Evolutionary conservation across 2,113 vertebrate species (phyloP).

Genomic region (Rafetus swinhoei): DNA sequence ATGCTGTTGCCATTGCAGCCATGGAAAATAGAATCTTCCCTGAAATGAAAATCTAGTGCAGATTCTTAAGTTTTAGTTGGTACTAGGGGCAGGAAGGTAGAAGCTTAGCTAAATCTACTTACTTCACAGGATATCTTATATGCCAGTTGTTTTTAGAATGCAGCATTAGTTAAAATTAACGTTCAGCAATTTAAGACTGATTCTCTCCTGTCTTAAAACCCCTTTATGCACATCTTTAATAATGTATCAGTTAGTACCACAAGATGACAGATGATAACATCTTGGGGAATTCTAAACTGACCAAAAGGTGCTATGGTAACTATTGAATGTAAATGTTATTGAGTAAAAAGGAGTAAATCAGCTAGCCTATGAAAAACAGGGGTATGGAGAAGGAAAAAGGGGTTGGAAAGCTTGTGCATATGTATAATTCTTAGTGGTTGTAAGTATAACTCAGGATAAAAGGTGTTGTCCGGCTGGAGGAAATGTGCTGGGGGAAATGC

Average conservation of each 20-base stretch:
- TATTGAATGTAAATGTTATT: no score
- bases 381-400: neutral
- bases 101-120: neutral
- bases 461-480: neutral
- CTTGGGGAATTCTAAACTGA: neutral
- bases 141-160: neutral
- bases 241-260: neutral
- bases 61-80: neutral
- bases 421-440: neutral
- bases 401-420: neutral
- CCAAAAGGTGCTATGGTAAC: neutral
- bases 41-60: conserved; percentile 34
- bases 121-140: neutral
- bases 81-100: neutral
- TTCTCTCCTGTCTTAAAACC: neutral
- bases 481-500: neutral
- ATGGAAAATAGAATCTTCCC: neutral
- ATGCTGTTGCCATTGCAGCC: conserved; percentile 17
- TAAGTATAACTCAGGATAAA: neutral
- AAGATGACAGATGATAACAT: neutral
- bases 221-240: neutral
- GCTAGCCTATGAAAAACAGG: neutral
- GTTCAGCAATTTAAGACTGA: neutral
- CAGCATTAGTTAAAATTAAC: neutral
- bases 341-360: neutral